A percentile compares a stretch with the other conserved stretches of the same genome.
Evolutionary conservation across 2,888 invertebrate genomes (phyloP).

Genomic region (Hyposoter didymator): DNA sequence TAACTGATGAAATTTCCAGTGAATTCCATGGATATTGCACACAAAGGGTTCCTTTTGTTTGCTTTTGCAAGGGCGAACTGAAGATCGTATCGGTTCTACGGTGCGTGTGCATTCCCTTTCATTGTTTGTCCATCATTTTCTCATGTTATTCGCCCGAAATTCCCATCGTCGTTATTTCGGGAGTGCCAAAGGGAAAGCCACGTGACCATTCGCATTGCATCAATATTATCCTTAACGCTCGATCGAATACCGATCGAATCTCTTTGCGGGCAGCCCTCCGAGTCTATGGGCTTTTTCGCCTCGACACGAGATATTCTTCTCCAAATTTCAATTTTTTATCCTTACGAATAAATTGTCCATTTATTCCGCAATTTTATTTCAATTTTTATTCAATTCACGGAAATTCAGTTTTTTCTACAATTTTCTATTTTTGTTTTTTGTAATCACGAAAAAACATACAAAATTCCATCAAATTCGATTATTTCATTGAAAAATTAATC

Average conservation of each 20-base stretch:
- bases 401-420: too few species aligned
- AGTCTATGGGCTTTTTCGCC: neutral
- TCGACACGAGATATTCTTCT: neutral
- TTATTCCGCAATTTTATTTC: neutral
- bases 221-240: conserved; percentile 75
- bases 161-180: conserved; percentile 48
- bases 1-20: conserved; percentile 7
- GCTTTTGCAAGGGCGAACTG: conserved; percentile 20
- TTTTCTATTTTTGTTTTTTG: neutral
- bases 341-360: neutral
- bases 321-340: neutral
- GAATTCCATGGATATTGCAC: neutral
- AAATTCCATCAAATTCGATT: too few species aligned
- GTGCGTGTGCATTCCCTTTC: conserved; percentile 15
- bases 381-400: neutral
- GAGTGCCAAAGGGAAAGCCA: conserved; percentile 42
- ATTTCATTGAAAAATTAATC: too few species aligned
- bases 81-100: conserved; percentile 20
- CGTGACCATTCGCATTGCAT: conserved; percentile 63
- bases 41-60: conserved; percentile 11
- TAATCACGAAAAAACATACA: neutral
- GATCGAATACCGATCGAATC: conserved; percentile 69
- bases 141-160: conserved; percentile 45
- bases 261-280: conserved; percentile 53
- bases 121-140: conserved; percentile 48